Base-by-base conservation (phyloP, 2,888 invertebrate genomes). In the Caenorhabditis sulstoni region DNA sequence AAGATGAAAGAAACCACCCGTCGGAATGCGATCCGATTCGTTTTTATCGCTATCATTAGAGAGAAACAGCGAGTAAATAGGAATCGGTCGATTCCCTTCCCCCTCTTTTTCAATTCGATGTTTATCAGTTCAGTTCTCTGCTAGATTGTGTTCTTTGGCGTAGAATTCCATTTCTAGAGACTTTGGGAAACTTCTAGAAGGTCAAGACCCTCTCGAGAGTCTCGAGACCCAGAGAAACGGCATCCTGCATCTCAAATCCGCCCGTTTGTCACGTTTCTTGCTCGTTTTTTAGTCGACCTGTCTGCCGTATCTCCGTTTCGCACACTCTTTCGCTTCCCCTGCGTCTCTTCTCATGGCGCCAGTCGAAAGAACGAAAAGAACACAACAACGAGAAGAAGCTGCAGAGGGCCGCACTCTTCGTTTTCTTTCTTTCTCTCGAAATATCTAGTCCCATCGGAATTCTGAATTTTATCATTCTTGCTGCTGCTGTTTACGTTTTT, bases 261-360 rank as follows among this genome's bases (percentile, higher is more conserved):
- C 75, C 45, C 37, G 55, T 55, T 61, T 67, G 68, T 64, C 68
- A 68, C 66, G 62, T 68, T 68, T 64, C 50, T 50, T 64, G 62
- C 68, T 58, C 55, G 55, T 68, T 64, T 67, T 70, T 68, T 70
- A 47, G 58, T 68, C 64, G 12, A 39, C 65, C 37, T 20, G 45
- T 73, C 59, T 47, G 58, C 29, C 41, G 53, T 14, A 50, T 39
- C 50, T 58, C 65, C 18, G 14, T 18, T 18, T 47, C 20, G 3
- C 59, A 35, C 23, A 37, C 61, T 68, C 57, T 68, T 50, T 50
- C 53, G 37, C 20, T 49, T 39, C 47, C 41, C 20, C 29, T 53
- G 58, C 66, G 53, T 12, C 23, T 50, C 45, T 35, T 35, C 58
- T 23, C 23, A 23, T 52, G 37, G 58, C 47, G 22, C 45, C 20